Evolutionary conservation across 2,797 vertebrate species (phyloP), one percentile per base, ranked within the genome.

Genomic region (Chaenodraco wilsoni): DNA sequence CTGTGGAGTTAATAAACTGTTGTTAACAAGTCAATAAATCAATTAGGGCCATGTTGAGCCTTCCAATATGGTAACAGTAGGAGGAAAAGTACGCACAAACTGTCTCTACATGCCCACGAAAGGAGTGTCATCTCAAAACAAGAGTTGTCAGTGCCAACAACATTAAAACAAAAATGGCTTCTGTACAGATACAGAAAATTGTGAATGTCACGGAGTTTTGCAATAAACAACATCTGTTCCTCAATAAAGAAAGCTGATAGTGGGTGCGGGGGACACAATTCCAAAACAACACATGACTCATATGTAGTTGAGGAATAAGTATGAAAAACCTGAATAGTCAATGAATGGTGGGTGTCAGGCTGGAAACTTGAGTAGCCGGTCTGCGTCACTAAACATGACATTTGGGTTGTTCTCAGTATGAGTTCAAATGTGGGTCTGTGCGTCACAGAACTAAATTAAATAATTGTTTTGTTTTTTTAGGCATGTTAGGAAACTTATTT

Each of bases 241-340:
- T 37, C 54, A 52, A 13, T 19, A 59, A 17, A 59, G 58, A 45
- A 76, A 80, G 9, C n/a, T 0, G 68, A 83, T 60, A 50, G 71
- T 73, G 79, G 40, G 81, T 49, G 86, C 33, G 67, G 52, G 49
- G 57, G 77, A 84, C 65, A 72, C 43, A 76, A 79, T 62, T 15
- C 19, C 33, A 80, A 79, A 76, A 86, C 77, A 87, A 66, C 14
- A 44, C 23, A 51, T 92, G 87, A 91, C 57, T 92, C 82, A 93
- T 59, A 5, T 49, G 49, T 17, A 70, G 69, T 62, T 72, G 77
- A 72, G 85, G 88, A 79, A 86, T 83, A 19, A 48, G 60, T 65
- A 10, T 50, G 23, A 61, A 69, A 72, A 83, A 62, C 44, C 71
- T 54, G 60, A 40, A 37, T 0, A 50, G 60, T 49, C 52, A 49